Percentiles rank a stretch among this genome's conserved stretches.
These are phyloP conservation scores for Percina caprodes DNA, from an alignment of 2,113 vertebrate genomes.

Conservation along the genomic window DNA sequence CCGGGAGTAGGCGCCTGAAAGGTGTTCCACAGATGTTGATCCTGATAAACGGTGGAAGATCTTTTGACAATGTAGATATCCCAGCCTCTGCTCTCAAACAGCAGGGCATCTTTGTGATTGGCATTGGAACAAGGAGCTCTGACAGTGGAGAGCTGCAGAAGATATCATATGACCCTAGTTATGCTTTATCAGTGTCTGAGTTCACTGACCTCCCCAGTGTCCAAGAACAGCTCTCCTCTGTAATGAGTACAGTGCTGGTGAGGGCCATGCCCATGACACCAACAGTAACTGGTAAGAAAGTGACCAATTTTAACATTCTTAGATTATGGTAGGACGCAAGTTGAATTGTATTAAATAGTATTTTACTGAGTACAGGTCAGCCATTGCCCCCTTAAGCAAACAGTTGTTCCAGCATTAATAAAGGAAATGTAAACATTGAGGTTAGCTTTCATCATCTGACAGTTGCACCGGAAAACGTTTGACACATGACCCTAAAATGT, in stretches of 20 bases:
- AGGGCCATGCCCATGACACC: constrained; percentile 18
- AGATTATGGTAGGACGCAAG: neutral
- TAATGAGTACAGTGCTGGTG: constrained; percentile 12
- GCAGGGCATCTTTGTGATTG: constrained; percentile 50
- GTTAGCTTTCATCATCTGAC: too few species aligned
- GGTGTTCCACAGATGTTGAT: constrained; percentile 79
- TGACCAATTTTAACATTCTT: neutral
- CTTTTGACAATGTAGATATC: constrained; percentile 58
- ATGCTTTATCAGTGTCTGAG: constrained; percentile 56
- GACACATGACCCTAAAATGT: too few species aligned
- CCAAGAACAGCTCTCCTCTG: constrained; percentile 52
- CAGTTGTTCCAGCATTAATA: too few species aligned
- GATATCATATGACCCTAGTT: constrained; percentile 58
- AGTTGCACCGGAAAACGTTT: too few species aligned
- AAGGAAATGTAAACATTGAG: too few species aligned
- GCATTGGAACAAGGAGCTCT: constrained; percentile 58
- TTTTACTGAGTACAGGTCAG: neutral
- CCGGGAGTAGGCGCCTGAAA: too few species aligned
- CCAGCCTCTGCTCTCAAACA: constrained; percentile 66
- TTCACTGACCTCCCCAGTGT: constrained; percentile 60
- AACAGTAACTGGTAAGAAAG: constrained; percentile 48
- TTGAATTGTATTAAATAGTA: neutral
- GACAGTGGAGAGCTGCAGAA: constrained; percentile 58
- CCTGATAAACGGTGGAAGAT: constrained; percentile 60
- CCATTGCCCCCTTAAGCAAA: too few species aligned